Conservation (phyloP, 2,888 invertebrate genomes). For the Limnephilus lunatus region DNA sequence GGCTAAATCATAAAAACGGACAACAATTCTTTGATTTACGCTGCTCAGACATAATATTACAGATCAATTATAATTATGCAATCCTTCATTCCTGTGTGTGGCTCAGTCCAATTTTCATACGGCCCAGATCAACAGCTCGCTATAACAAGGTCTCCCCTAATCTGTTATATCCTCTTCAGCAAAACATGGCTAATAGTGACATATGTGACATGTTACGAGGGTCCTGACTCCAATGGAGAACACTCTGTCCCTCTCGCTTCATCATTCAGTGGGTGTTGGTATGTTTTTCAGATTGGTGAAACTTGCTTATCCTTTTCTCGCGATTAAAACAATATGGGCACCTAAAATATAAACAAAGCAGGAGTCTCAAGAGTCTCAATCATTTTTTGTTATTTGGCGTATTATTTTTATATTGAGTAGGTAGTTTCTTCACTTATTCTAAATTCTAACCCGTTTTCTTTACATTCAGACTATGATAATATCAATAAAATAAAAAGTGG, state of each 20-base stretch:
- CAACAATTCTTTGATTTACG: background rate
- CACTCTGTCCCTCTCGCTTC: background rate
- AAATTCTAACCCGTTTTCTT: too few relatives aligned
- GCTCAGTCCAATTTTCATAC: background rate
- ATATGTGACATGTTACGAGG: conserved; percentile 54
- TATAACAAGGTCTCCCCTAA: conserved; percentile 49
- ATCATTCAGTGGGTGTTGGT: conserved; percentile 10
- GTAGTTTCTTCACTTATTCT: too few relatives aligned
- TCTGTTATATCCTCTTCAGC: conserved; percentile 54
- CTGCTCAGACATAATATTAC: background rate
- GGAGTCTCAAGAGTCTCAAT: too few relatives aligned
- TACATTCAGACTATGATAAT: too few relatives aligned
- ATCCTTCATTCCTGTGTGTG: background rate
- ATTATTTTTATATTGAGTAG: too few relatives aligned
- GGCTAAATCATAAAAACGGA: background rate
- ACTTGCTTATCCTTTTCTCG: background rate
- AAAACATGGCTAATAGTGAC: conserved; percentile 53
- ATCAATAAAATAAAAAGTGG: too few relatives aligned
- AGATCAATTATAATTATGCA: background rate
- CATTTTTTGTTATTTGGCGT: too few relatives aligned
- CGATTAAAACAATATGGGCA: background rate
- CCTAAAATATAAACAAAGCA: too few relatives aligned
- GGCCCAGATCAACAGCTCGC: background rate
- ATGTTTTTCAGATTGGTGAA: background rate
- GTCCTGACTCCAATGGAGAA: conserved; percentile 27